phyloP scores from a whole-genome alignment of 2,797 vertebrate genomes.

The Scomberomorus guttatus region DNA sequence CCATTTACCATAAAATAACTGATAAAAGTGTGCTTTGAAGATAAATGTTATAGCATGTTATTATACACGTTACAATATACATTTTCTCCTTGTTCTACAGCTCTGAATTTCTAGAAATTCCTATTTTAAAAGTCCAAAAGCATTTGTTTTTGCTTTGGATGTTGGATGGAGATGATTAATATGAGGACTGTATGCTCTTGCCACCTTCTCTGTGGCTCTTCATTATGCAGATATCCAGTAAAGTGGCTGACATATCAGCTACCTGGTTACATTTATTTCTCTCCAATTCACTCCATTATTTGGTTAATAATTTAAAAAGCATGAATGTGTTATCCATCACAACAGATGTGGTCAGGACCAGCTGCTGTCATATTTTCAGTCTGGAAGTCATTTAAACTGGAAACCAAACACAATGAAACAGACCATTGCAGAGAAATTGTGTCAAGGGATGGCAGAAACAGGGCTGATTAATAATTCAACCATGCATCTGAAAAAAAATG shows the following conservation, averaged over 20 bases:
- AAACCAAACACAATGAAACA: neutral
- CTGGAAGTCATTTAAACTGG: neutral
- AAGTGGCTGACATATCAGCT: neutral
- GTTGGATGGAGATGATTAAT: neutral
- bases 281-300: neutral
- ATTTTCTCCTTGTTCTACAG: neutral
- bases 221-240: neutral
- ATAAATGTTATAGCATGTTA: neutral
- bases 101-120: neutral
- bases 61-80: too few species aligned
- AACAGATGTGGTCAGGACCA: neutral
- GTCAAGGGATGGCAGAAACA: neutral
- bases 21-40: neutral
- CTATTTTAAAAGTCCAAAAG: neutral
- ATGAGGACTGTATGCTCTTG: neutral
- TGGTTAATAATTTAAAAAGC: neutral
- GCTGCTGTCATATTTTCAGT: neutral
- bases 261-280: neutral
- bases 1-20: too few species aligned
- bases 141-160: neutral
- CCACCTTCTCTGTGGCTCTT: neutral
- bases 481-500: neutral
- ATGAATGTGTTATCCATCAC: neutral
- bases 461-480: neutral
- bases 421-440: neutral